These are phyloP conservation scores for Hypomecis punctinalis DNA, from an alignment of 2,888 invertebrate genomes.

Conservation along the genomic window DNA sequence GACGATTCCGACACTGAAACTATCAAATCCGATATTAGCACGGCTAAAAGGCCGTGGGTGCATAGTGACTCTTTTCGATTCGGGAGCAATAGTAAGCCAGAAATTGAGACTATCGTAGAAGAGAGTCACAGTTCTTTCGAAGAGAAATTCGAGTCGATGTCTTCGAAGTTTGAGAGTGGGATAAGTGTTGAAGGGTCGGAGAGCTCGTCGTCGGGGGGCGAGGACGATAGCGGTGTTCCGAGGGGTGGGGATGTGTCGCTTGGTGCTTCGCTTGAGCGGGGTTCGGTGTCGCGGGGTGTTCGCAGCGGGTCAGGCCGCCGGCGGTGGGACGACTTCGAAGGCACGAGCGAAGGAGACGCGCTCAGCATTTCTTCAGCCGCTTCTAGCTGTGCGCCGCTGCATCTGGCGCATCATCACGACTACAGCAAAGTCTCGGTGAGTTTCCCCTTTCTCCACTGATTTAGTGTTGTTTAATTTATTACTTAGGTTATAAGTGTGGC, in stretches of 20 bases:
- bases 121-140: slow-evolving; percentile 55
- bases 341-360: slow-evolving; percentile 77
- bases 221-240: slow-evolving; percentile 77
- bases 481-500: background rate
- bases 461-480: too few species aligned
- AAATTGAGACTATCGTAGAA: slow-evolving; percentile 62
- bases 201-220: slow-evolving; percentile 72
- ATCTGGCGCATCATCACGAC: slow-evolving; percentile 74
- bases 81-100: slow-evolving; percentile 60
- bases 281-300: slow-evolving; percentile 77
- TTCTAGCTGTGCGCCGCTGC: slow-evolving; percentile 78
- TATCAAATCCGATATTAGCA: slow-evolving; percentile 73
- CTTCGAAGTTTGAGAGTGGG: slow-evolving; percentile 74
- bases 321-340: slow-evolving; percentile 79
- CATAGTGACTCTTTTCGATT: slow-evolving; percentile 79
- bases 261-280: slow-evolving; percentile 83
- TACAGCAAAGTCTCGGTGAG: slow-evolving; percentile 82
- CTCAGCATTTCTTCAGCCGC: slow-evolving; percentile 80
- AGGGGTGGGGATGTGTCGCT: slow-evolving; percentile 70
- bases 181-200: slow-evolving; percentile 71
- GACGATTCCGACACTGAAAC: slow-evolving; percentile 78
- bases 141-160: slow-evolving; percentile 61
- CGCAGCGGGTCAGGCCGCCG: slow-evolving; percentile 82
- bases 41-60: slow-evolving; percentile 76
- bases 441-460: slow-evolving; percentile 26